phyloP scores from a whole-genome alignment of 1,140 invertebrate genomes.

The Drosophila auraria region DNA sequence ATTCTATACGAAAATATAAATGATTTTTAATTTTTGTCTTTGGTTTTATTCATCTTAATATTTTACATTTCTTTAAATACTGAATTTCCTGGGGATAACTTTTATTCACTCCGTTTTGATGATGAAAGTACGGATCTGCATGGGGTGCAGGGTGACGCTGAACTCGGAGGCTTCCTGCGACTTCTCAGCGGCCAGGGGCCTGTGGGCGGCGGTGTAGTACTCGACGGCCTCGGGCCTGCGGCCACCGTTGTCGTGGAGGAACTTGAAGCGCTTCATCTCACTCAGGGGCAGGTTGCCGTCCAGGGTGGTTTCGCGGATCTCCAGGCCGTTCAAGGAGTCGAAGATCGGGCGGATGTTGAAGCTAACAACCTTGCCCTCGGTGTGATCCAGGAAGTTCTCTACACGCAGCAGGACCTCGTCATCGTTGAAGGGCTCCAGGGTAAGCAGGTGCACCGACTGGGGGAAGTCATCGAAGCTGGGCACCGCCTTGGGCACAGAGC shows the following conservation, averaged over 20 bases:
- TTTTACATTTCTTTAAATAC: conserved; percentile 21
- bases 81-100: conserved; percentile 4
- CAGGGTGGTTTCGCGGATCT: conserved; percentile 74
- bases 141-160: conserved; percentile 69
- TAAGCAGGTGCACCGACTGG: conserved; percentile 93
- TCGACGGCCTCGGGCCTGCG: conserved; percentile 24
- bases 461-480: conserved; percentile 85
- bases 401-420: conserved; percentile 91
- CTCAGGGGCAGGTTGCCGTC: conserved; percentile 69
- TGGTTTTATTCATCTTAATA: conserved; percentile 21
- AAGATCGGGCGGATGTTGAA: conserved; percentile 72
- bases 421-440: conserved; percentile 93
- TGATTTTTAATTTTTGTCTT: neutral
- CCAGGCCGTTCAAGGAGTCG: conserved; percentile 43
- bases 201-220: conserved; percentile 38
- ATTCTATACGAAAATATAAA: too few relatives aligned
- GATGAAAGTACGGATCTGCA: conserved; percentile 80
- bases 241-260: conserved; percentile 61
- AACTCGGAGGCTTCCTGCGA: conserved; percentile 63
- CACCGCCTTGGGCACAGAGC: conserved; percentile 45
- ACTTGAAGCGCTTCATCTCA: conserved; percentile 71
- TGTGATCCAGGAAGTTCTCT: conserved; percentile 94
- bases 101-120: conserved; percentile 38
- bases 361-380: conserved; percentile 88
- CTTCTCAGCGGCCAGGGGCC: conserved; percentile 38